Conservation (phyloP, 37 sponge, comb jelly and placozoan species). For the Agelas oroides region DNA sequence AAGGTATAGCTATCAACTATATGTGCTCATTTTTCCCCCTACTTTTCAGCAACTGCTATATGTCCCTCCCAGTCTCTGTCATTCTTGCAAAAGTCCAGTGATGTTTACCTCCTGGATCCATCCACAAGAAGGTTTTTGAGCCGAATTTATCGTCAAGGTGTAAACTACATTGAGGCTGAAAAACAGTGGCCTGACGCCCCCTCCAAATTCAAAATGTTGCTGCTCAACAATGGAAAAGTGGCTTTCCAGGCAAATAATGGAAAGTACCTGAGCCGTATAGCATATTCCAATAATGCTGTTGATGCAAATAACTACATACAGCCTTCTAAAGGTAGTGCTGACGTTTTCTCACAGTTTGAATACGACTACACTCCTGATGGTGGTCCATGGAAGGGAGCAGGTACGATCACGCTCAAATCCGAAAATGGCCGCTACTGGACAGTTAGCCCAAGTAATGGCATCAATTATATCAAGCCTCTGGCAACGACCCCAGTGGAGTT, state of each 20-base stretch:
- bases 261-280: conserved; percentile 18
- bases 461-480: neutral
- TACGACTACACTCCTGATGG: neutral
- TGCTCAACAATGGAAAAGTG: neutral
- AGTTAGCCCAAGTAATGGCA: neutral
- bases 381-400: neutral
- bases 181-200: neutral
- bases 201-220: conserved; percentile 8
- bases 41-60: neutral
- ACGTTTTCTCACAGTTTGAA: neutral
- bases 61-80: neutral
- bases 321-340: neutral
- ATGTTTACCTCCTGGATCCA: neutral
- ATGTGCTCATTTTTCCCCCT: too few relatives aligned
- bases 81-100: neutral
- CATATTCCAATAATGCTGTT: neutral
- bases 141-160: neutral
- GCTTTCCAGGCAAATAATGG: conserved; percentile 4
- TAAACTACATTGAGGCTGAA: neutral
- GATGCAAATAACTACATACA: neutral
- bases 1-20: too few relatives aligned
- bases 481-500: neutral
- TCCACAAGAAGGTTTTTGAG: neutral
- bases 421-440: conserved; percentile 11
- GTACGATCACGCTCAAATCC: conserved; percentile 1